A percentile compares a stretch with the other conserved stretches of the same genome.
Evolutionary conservation across 2,113 vertebrate genomes (phyloP).

Genomic region (Thermophis baileyi): DNA sequence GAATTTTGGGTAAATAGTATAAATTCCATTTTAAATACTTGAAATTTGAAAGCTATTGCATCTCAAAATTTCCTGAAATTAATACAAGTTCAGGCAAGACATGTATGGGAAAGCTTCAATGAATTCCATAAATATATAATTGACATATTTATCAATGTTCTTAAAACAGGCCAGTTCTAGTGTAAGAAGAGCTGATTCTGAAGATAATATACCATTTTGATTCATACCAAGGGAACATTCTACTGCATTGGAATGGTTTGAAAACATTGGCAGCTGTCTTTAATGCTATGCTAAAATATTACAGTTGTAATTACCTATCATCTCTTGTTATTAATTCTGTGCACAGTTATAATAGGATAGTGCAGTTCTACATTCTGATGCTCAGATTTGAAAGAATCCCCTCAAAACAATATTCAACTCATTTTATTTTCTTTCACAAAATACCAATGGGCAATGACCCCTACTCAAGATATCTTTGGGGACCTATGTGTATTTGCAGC

Average conservation of each 20-base stretch:
- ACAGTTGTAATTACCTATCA: background rate
- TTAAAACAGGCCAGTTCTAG: background rate
- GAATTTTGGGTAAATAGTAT: background rate
- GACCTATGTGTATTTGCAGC: constrained; percentile 58
- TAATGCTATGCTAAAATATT: background rate
- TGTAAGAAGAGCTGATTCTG: background rate
- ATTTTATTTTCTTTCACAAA: fast-evolving
- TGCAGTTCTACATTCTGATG: background rate
- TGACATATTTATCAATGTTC: background rate
- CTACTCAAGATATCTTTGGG: background rate
- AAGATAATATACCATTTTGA: background rate
- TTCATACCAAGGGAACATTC: background rate
- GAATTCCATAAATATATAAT: background rate
- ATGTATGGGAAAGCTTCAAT: background rate
- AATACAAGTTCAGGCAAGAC: background rate
- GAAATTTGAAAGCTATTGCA: background rate
- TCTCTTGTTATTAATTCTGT: background rate
- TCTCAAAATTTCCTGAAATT: background rate
- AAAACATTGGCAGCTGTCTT: background rate
- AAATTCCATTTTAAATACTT: background rate
- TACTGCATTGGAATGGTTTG: background rate
- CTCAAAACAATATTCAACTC: background rate
- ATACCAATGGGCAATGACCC: constrained; percentile 42
- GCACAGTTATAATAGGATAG: background rate
- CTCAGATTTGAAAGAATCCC: background rate